Base-by-base conservation (phyloP, 2,888 invertebrate genomes). In the Eretmocerus hayati region DNA sequence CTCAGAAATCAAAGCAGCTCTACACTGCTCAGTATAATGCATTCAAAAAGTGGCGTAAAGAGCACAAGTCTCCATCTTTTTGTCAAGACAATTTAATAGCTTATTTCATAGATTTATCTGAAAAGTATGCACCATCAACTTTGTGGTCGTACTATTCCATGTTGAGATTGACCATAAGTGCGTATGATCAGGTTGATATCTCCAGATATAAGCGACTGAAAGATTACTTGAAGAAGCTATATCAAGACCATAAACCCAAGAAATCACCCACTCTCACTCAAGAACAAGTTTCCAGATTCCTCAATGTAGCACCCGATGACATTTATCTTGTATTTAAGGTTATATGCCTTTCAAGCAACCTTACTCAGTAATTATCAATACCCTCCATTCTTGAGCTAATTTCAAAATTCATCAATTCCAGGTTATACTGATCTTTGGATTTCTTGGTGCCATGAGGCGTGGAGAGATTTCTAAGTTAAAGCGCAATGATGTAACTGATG, bases 121-220 rank as follows among this genome's bases (percentile, higher is more conserved):
- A 35, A 23, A n/a, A 2, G 20, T 42, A 20, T 15, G 19, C 36
- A 21, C 21, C 42, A 4, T 22, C 41, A 20, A 36, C 36, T 11
- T 26, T 42, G 23, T 47, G 42, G 47, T 16, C 20, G 2, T 13
- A 15, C 11, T 41, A 19, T 33, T 47, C 42, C 5, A 47, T 42
- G 47, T n/a, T 47, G n/a, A 47, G 36, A 42, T 26, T 23, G 11
- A 26, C 26, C 8, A 11, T 26, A 26, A 22, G 26, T 23, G n/a
- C 35, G 21, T 40, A 40, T 18, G 39, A 46, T 6, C 23, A 39
- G n/a, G 26, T 40, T 18, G 40, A 46, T 20, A 46, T 41, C n/a
- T n/a, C 23, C 5, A 41, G 18, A 6, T 44, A 44, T 23, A 16
- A 8, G 13, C 22, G 26, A 23, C 32, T 40, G 15, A 23, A n/a